Percentiles rank a stretch among this genome's conserved stretches.
Evolutionary conservation across 2,113 vertebrate species (phyloP).

Genomic region (Pelecanus crispus): DNA sequence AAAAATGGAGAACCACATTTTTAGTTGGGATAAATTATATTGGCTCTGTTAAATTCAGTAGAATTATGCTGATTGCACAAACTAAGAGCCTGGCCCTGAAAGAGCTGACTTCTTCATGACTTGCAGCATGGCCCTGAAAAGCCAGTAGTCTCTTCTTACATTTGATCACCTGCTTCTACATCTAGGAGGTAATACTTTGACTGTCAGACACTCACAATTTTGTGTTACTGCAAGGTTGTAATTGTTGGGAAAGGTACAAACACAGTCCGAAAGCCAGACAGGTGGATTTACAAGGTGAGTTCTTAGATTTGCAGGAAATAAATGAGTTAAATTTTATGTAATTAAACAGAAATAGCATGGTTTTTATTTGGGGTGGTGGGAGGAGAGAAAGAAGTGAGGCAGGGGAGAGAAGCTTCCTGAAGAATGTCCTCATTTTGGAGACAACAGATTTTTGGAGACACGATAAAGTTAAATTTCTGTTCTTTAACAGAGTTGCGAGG

Average conservation of each 20-base stretch:
- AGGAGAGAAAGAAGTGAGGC: not conserved
- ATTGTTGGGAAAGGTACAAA: not conserved
- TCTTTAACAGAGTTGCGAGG: not conserved
- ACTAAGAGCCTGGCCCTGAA: not conserved
- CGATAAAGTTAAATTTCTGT: not conserved
- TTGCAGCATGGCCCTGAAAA: not conserved
- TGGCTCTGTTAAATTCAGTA: not conserved
- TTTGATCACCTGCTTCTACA: not conserved
- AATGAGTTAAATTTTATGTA: not conserved
- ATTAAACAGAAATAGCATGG: not conserved
- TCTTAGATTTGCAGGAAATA: not conserved
- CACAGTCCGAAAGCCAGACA: not conserved
- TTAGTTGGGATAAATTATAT: not conserved
- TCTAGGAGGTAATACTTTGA: not conserved
- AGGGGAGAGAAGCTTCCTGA: not conserved
- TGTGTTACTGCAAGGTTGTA: not conserved
- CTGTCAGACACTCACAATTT: not conserved
- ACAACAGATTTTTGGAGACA: not conserved
- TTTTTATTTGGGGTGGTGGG: not conserved
- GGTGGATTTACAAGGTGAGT: not conserved
- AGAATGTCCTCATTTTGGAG: not conserved
- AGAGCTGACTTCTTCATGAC: not conserved
- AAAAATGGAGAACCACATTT: not conserved
- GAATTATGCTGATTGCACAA: not conserved
- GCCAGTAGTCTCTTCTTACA: not conserved